Conservation (phyloP, 1,140 invertebrate genomes). For the Protaetia brevitarsis region DNA sequence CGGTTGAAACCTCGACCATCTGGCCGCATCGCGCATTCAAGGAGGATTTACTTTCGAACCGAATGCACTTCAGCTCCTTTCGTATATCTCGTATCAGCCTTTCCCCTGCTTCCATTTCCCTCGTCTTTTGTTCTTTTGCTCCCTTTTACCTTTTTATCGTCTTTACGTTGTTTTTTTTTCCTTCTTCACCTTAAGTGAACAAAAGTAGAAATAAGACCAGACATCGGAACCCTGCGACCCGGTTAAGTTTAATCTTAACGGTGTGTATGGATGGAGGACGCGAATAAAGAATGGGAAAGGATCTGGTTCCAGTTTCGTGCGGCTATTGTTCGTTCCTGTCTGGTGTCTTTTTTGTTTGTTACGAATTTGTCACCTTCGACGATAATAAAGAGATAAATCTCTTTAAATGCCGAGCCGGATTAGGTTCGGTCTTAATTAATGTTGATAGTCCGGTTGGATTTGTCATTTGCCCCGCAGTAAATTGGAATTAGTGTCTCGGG, state of each 20-base stretch:
- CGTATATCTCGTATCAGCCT: background rate
- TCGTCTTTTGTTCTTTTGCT: background rate
- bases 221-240: background rate
- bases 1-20: background rate
- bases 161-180: background rate
- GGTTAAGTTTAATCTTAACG: background rate
- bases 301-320: background rate
- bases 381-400: conserved; percentile 13
- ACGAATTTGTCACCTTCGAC: conserved; percentile 2
- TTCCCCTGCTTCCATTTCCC: background rate
- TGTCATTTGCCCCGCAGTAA: background rate
- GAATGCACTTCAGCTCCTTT: conserved; percentile 10
- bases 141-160: background rate
- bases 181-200: background rate
- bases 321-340: background rate
- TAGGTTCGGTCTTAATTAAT: background rate
- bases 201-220: conserved; percentile 6
- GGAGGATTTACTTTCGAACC: background rate
- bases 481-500: background rate
- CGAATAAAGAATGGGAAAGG: too few relatives aligned
- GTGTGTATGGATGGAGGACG: background rate
- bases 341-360: background rate
- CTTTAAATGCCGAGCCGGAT: background rate
- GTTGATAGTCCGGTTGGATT: background rate
- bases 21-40: conserved; percentile 1